These are phyloP conservation scores for Hoplostethus atlanticus DNA, from an alignment of 2,797 vertebrate species.

Conservation along the genomic window DNA sequence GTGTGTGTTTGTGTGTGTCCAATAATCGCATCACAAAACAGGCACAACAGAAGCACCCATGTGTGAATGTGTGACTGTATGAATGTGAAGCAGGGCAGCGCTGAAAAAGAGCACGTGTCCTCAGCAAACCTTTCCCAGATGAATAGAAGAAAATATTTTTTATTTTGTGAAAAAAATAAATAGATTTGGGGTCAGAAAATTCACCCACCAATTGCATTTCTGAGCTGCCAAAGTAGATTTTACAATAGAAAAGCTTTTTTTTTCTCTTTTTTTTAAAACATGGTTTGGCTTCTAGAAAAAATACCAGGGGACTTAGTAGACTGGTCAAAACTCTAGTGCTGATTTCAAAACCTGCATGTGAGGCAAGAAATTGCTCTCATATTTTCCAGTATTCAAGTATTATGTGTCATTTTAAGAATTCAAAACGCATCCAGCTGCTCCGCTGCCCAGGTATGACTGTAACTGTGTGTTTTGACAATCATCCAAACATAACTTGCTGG, in stretches of 20 bases:
- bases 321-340: neutral
- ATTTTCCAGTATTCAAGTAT: neutral
- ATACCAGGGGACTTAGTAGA: neutral
- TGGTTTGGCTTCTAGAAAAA: neutral
- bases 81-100: neutral
- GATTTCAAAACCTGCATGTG: neutral
- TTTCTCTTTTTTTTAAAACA: neutral
- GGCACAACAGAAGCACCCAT: constrained; percentile 19
- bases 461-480: constrained; percentile 52
- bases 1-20: neutral
- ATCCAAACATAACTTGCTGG: constrained; percentile 43
- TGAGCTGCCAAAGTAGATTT: neutral
- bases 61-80: constrained; percentile 26
- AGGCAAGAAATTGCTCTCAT: neutral
- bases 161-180: neutral
- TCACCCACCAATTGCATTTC: neutral
- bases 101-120: neutral
- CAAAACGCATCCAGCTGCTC: constrained; percentile 37
- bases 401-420: constrained; percentile 28
- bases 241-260: too few species aligned
- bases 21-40: constrained; percentile 17
- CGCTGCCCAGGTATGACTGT: constrained; percentile 41
- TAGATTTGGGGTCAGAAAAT: neutral
- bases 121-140: neutral
- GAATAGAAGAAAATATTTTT: neutral